phyloP scores from a whole-genome alignment of 2,797 vertebrate species.

The Cyprinodon diabolis region DNA sequence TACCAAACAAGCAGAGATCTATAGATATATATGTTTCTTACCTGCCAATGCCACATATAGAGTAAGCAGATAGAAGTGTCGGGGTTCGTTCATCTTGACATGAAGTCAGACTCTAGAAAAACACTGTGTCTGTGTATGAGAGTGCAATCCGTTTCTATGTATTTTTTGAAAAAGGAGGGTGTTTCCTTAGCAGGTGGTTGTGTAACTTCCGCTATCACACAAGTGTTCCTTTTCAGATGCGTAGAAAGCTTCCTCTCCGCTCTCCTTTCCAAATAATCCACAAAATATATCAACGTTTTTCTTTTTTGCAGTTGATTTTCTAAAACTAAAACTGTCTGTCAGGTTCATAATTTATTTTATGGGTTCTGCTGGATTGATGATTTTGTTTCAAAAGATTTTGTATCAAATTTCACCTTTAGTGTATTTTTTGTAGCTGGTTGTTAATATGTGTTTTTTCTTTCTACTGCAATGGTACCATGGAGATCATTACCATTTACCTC shows the following conservation, averaged over 20 bases:
- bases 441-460: too few species aligned
- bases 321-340: background rate
- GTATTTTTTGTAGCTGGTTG: too few species aligned
- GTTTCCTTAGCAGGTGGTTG: conserved; percentile 50
- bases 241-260: fast-evolving
- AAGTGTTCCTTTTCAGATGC: background rate
- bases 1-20: too few species aligned
- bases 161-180: background rate
- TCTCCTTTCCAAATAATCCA: background rate
- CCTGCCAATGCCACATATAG: conserved; percentile 47
- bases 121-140: background rate
- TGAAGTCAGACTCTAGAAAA: background rate
- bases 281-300: background rate
- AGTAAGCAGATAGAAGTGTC: conserved; percentile 23
- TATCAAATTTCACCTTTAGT: too few species aligned
- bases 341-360: too few species aligned
- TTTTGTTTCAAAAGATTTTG: background rate
- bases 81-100: conserved; percentile 39
- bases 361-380: background rate
- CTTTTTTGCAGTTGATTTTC: background rate
- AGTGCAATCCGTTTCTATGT: conserved; percentile 37
- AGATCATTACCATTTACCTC: too few species aligned
- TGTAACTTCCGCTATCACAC: conserved; percentile 27
- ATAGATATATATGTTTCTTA: conserved; percentile 32
- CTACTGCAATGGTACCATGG: too few species aligned